Evolutionary conservation across 2,888 invertebrate genomes (phyloP), one percentile per base, ranked within the genome.

Genomic region (Ctenicera cuprea): DNA sequence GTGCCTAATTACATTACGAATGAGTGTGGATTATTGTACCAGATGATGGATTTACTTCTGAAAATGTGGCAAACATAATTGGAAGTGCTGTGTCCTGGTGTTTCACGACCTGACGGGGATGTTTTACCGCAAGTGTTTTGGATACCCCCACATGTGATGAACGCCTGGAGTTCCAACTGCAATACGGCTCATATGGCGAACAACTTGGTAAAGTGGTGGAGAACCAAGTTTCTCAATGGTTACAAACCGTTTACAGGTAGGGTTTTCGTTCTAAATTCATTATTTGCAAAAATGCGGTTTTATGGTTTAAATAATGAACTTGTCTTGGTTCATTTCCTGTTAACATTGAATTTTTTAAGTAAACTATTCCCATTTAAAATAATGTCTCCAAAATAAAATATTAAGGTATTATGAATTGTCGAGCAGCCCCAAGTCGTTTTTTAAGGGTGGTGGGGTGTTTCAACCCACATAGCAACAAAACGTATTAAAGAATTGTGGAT

Each of bases 201-300:
- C 89, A 92, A 92, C 90, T 90, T 92, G 87, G 91, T 92, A 88
- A 92, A 92, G 90, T 92, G 92, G 92, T 92, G 92, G 92, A 92
- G 91, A 89, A 91, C 91, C 88, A 92, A 92, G 89, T 91, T 92
- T 89, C 90, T 92, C 88, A 92, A 91, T 89, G 92, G 92, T 89
- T 92, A 92, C 88, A 92, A 91, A 88, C 92, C 92, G 87, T 92
- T 92, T 87, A 91, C 91, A 89, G 90, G 92, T 92, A 90, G 90
- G 89, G 30, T 30, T 33, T 18, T 12, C 16, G 3, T 41, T 41
- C 14, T 5, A 33, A 33, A 33, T 41, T 41, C 4, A 3, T 1
- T 41, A 41, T 14, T 14, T 41, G 38, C n/a, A 38, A 7, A 38
- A 38, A 38, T 38, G 38, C 11, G 41, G 14, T 41, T 41, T 14